These are phyloP conservation scores for Rhinoderma darwinii DNA, from an alignment of 2,113 vertebrate species.

Conservation along the genomic window DNA sequence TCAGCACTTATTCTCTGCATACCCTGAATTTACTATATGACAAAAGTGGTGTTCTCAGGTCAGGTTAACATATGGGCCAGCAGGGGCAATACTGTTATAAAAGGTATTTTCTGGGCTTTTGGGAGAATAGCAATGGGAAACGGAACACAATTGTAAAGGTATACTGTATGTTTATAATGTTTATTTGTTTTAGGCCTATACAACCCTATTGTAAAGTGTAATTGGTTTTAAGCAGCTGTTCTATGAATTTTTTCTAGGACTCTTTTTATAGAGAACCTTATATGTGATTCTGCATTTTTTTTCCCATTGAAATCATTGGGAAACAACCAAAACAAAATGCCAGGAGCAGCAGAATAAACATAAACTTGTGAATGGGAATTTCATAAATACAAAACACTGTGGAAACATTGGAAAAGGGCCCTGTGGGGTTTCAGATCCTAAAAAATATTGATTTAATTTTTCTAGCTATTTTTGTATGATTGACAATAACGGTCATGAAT, in stretches of 20 bases:
- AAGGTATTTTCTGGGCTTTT: no score
- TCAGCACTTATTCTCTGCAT: not conserved
- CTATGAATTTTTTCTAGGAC: no score
- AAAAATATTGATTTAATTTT: not conserved
- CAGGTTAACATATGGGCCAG: not conserved
- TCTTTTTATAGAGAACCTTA: no score
- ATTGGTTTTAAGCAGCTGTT: no score
- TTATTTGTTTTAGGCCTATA: no score
- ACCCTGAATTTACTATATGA: not conserved
- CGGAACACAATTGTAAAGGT: no score
- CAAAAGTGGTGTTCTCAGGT: not conserved
- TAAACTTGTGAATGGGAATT: not conserved
- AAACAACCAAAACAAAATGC: not conserved
- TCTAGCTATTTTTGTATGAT: not conserved
- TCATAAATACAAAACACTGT: not conserved
- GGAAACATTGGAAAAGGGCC: not conserved
- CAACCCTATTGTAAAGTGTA: no score
- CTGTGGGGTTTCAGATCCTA: not conserved
- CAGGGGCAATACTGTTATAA: no score
- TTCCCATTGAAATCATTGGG: not conserved
- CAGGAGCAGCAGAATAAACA: not conserved
- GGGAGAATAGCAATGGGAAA: no score
- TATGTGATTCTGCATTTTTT: not conserved
- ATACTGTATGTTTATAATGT: no score
- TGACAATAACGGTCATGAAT: not conserved